Evolutionary conservation across 2,113 vertebrate genomes (phyloP).

Genomic region (Corythaeola cristata): DNA sequence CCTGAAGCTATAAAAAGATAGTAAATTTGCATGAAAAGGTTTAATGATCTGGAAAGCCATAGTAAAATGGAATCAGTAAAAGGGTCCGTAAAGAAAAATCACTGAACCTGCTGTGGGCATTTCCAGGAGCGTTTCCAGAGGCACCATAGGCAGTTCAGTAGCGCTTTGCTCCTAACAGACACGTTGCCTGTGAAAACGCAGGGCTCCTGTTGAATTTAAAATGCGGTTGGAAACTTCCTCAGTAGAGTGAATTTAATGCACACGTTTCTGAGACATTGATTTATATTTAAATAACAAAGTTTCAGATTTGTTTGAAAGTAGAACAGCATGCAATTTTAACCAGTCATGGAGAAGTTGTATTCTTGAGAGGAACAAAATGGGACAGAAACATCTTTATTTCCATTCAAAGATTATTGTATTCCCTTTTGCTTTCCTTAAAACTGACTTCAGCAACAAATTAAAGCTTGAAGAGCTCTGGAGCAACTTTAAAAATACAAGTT

Average conservation of each 20-base stretch:
- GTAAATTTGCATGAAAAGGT: not conserved
- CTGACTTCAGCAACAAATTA: not conserved
- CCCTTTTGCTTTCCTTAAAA: not conserved
- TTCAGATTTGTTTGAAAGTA: not conserved
- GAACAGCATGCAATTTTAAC: not conserved
- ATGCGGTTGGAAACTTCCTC: not conserved
- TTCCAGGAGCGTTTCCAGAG: not conserved
- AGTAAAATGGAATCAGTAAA: not conserved
- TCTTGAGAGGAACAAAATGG: not conserved
- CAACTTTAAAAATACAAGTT: not conserved
- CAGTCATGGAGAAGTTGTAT: not conserved
- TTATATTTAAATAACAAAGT: not conserved
- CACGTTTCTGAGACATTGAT: not conserved
- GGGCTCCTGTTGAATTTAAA: not conserved
- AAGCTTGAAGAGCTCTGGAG: not conserved
- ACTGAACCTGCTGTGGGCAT: not conserved
- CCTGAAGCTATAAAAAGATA: not conserved
- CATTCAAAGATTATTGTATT: not conserved
- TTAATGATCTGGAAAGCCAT: conserved; percentile 41
- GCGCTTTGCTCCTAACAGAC: not conserved
- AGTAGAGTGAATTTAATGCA: not conserved
- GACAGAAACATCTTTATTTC: not conserved
- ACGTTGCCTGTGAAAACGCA: not conserved
- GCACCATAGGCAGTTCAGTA: not conserved
- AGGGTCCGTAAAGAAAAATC: not conserved